Evolutionary conservation across 1,140 invertebrate species (phyloP).

Genomic region (Solenopsis fugax): DNA sequence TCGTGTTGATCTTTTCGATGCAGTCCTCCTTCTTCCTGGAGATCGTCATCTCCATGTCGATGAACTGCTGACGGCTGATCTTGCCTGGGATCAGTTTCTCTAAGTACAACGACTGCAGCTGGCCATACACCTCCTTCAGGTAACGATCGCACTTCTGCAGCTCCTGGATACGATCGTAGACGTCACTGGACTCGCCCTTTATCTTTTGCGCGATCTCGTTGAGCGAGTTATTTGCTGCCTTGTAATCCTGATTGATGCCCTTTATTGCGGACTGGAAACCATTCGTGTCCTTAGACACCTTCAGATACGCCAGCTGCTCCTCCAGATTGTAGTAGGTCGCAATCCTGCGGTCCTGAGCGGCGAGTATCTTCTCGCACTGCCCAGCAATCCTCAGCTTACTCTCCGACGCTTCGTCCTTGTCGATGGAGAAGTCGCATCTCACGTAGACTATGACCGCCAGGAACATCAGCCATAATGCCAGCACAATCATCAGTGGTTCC

Average conservation of each 20-base stretch:
- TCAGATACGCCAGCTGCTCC: conserved; percentile 89
- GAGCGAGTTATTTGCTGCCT: conserved; percentile 88
- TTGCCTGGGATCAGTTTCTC: conserved; percentile 91
- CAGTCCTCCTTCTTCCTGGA: conserved; percentile 90
- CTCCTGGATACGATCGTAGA: conserved; percentile 89
- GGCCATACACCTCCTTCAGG: conserved; percentile 86
- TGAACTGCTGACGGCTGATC: conserved; percentile 89
- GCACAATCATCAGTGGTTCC: conserved; percentile 96
- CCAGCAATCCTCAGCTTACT: conserved; percentile 87
- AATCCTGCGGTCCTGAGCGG: conserved; percentile 89
- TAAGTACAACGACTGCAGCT: conserved; percentile 87
- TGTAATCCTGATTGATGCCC: conserved; percentile 89
- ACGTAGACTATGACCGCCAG: conserved; percentile 97
- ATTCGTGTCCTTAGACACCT: conserved; percentile 89
- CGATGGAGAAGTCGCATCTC: conserved; percentile 97
- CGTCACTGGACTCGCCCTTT: conserved; percentile 89
- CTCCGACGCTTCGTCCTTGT: conserved; percentile 88
- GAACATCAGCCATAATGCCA: conserved; percentile 96
- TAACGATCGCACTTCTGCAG: conserved; percentile 89
- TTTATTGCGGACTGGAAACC: conserved; percentile 88
- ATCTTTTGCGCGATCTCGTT: conserved; percentile 88
- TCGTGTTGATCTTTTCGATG: conserved; percentile 89
- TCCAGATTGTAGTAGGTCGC: conserved; percentile 89
- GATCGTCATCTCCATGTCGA: conserved; percentile 88
- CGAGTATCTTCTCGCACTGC: conserved; percentile 87